Percentiles rank a stretch among this genome's conserved stretches.
Conservation (phyloP, 2,113 vertebrate species). For the Falcunculus frontatus region DNA sequence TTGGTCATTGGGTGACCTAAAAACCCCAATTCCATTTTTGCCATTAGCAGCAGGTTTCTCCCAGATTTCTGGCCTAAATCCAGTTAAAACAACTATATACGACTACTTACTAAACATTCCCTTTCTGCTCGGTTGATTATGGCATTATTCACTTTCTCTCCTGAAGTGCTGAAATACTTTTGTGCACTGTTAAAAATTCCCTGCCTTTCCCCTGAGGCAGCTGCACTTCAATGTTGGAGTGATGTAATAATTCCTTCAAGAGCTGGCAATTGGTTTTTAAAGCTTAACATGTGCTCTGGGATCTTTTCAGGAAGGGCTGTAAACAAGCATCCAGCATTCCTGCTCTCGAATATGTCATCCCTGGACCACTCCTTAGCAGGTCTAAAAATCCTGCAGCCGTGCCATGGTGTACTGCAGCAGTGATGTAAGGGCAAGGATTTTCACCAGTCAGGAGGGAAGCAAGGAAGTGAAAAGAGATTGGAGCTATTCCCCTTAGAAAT, state of each 20-base stretch:
- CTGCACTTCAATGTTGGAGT: not conserved
- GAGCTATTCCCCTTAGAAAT: not conserved
- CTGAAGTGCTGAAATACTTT: slow-evolving; percentile 9
- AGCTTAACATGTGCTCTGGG: not conserved
- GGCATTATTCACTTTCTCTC: slow-evolving; percentile 18
- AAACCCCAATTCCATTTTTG: not conserved
- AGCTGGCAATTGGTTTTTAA: not conserved
- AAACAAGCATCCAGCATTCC: not conserved
- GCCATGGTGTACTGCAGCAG: not conserved
- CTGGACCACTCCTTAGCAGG: not conserved
- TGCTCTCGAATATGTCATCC: not conserved
- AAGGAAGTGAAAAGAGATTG: not conserved
- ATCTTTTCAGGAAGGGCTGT: not conserved
- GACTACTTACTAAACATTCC: not conserved
- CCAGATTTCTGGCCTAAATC: not conserved
- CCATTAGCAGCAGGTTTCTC: not conserved
- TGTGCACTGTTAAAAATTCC: not conserved
- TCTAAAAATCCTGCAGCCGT: not conserved
- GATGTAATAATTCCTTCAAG: not conserved
- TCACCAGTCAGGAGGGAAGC: not conserved
- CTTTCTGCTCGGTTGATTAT: slow-evolving; percentile 22
- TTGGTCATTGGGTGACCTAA: not conserved
- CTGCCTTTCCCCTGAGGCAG: not conserved
- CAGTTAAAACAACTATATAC: not conserved
- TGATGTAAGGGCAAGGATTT: not conserved